Percentiles rank a stretch among this genome's conserved stretches.
Evolutionary conservation across 2,888 invertebrate genomes (phyloP).

Genomic region (Watsonalla binaria): DNA sequence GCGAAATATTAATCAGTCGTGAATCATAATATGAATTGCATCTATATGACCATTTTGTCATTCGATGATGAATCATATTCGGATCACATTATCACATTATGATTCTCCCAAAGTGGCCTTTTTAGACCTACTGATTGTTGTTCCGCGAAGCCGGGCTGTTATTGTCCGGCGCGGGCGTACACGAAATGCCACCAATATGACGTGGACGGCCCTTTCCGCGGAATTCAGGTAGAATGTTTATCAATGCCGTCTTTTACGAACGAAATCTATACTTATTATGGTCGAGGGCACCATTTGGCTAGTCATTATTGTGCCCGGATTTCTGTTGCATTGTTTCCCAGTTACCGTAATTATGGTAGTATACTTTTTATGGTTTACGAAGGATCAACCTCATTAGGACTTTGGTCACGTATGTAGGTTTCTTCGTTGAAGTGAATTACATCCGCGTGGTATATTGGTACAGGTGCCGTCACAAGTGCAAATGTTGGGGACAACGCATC

Average conservation of each 20-base stretch:
- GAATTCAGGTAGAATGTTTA: slow-evolving; percentile 2
- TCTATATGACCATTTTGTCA: no score
- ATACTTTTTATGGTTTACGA: not conserved
- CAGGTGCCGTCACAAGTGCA: no score
- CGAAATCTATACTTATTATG: not conserved
- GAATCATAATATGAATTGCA: no score
- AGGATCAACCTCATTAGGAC: not conserved
- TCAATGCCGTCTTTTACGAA: not conserved
- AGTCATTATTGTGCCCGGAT: not conserved
- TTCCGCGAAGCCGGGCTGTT: slow-evolving; percentile 15
- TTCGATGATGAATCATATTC: no score
- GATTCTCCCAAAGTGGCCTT: no score
- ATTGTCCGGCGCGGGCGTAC: slow-evolving; percentile 5
- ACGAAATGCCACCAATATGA: slow-evolving; percentile 17
- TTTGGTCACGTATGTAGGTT: not conserved
- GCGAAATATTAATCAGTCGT: no score
- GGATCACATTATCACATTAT: no score
- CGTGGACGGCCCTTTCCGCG: slow-evolving; percentile 12
- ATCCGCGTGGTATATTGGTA: no score
- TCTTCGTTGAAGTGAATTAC: no score
- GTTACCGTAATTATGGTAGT: not conserved
- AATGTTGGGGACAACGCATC: no score
- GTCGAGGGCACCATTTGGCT: not conserved
- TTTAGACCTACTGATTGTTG: slow-evolving; percentile 13
- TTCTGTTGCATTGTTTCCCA: not conserved